Conservation (phyloP, 2,797 vertebrate species). For the Dermochelys coriacea region DNA sequence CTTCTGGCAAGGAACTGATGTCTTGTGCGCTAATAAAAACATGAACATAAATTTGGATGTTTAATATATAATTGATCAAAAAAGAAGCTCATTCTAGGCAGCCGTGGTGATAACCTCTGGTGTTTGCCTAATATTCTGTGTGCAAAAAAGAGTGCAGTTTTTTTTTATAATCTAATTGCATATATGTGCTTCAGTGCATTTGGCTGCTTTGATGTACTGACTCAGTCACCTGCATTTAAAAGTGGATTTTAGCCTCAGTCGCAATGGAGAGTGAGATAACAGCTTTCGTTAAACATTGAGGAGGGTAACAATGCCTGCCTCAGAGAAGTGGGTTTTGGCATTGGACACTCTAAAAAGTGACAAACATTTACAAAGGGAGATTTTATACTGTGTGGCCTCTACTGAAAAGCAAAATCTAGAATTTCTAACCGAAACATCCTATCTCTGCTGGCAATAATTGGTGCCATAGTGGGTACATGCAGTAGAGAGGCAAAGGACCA, state of each 20-base stretch:
- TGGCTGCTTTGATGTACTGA: not conserved
- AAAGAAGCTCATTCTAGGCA: not conserved
- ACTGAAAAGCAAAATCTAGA: not conserved
- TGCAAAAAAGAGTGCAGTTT: not conserved
- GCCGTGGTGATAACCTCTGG: not conserved
- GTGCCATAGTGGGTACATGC: not conserved
- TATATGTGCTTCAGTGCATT: not conserved
- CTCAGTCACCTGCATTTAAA: not conserved
- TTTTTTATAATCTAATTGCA: not conserved
- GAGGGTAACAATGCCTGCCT: not conserved
- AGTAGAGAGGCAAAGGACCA: not conserved
- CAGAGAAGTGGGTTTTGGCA: not conserved
- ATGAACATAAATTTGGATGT: not conserved
- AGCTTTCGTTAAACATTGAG: not conserved
- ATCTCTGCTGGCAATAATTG: not conserved
- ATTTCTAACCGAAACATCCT: not conserved
- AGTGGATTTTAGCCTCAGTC: not conserved
- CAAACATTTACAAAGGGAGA: not conserved
- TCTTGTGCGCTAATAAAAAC: not conserved
- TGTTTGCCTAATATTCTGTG: constrained; percentile 18
- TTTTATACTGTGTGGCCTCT: not conserved
- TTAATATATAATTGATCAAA: not conserved
- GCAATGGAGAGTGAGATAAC: not conserved
- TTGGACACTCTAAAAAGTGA: not conserved
- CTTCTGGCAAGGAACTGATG: not conserved